Evolutionary conservation across 2,888 invertebrate species (phyloP).

Genomic region (Glyphotaelius pellucidus): DNA sequence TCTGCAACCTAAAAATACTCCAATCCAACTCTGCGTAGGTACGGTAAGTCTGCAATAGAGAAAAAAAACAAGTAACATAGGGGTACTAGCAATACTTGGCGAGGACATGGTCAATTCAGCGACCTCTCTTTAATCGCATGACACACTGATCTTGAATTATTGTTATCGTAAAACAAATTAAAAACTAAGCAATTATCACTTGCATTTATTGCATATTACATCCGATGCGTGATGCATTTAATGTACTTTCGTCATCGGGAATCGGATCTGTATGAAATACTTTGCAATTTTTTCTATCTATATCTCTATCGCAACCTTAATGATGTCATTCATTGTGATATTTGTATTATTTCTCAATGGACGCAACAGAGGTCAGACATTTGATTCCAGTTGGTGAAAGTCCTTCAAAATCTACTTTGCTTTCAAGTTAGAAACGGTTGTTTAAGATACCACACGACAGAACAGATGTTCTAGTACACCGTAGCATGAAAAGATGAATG

Average conservation of each 20-base stretch:
- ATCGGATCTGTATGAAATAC: background rate
- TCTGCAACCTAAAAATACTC: background rate
- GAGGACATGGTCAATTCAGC: conserved; percentile 61
- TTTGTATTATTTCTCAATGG: background rate
- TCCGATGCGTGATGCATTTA: background rate
- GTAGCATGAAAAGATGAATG: too few species aligned
- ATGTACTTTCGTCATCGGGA: background rate
- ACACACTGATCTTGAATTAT: conserved; percentile 58
- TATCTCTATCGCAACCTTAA: background rate
- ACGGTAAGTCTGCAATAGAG: background rate
- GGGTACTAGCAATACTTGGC: conserved; percentile 23
- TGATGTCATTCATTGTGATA: background rate
- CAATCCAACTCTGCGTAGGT: conserved; percentile 3
- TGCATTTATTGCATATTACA: background rate
- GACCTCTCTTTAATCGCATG: conserved; percentile 55
- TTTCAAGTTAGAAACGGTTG: too few species aligned
- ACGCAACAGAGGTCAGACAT: background rate
- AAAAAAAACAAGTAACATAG: background rate
- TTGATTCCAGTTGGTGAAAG: background rate
- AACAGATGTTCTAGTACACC: too few species aligned
- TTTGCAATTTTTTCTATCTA: background rate
- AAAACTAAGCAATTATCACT: background rate
- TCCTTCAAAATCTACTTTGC: background rate
- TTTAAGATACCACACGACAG: too few species aligned
- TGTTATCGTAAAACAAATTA: background rate